phyloP scores from a whole-genome alignment of 2,113 vertebrate genomes.

The Pseudorectes ferrugineus region DNA sequence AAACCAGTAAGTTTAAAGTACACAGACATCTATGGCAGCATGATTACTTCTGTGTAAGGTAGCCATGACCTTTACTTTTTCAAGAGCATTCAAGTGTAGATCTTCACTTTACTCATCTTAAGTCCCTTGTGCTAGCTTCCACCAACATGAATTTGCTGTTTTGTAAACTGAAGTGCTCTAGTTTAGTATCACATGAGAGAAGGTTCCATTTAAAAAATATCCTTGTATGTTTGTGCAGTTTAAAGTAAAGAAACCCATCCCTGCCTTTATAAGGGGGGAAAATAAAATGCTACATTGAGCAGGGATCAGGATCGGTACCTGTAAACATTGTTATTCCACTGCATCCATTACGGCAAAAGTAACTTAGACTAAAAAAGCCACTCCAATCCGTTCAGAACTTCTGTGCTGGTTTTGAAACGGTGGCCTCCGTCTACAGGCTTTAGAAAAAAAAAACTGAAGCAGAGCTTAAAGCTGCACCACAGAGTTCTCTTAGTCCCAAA shows the following conservation, averaged over 20 bases:
- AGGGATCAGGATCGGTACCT: constrained; percentile 81
- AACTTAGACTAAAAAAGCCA: constrained; percentile 76
- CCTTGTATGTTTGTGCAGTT: constrained; percentile 80
- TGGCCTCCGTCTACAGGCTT: constrained; percentile 75
- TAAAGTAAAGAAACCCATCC: constrained; percentile 74
- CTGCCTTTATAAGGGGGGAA: constrained; percentile 62
- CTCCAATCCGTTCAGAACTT: constrained; percentile 77
- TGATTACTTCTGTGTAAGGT: constrained; percentile 56
- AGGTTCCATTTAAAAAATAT: constrained; percentile 69
- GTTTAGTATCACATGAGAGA: constrained; percentile 74
- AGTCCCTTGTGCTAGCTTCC: constrained; percentile 74
- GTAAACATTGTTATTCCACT: constrained; percentile 86
- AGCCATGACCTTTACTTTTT: constrained; percentile 66
- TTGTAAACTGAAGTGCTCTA: constrained; percentile 83
- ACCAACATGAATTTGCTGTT: constrained; percentile 68
- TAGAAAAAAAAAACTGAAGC: constrained; percentile 50
- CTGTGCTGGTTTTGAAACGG: constrained; percentile 81
- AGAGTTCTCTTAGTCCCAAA: constrained; percentile 82
- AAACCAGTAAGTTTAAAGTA: constrained; percentile 54
- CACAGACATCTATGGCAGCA: constrained; percentile 62
- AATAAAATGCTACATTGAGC: constrained; percentile 81
- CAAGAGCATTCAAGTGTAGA: constrained; percentile 47
- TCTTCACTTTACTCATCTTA: constrained; percentile 57
- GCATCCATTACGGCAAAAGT: constrained; percentile 73
- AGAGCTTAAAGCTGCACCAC: constrained; percentile 86